Base-by-base conservation (phyloP, 2,113 vertebrate genomes). In the Mormyrus iriodes region DNA sequence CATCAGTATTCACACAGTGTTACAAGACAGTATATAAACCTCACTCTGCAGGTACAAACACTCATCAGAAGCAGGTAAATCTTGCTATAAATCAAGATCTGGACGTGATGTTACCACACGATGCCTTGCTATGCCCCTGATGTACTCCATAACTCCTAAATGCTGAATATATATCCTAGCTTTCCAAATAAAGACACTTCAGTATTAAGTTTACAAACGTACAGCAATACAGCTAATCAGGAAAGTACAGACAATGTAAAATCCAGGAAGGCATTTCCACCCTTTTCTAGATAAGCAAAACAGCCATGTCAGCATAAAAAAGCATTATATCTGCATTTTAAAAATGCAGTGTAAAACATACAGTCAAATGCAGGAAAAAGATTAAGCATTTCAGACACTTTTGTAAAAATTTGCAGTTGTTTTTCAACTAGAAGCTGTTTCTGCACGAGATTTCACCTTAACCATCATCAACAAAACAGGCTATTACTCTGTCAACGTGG, bases 1-100 rank as follows among this genome's bases (percentile, higher is more conserved):
- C 13, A 10, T 39, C 69, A 88, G 65, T 39, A 82, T 53, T 88
- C 89, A 90, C 89, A 90, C 89, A 90, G 48, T 83, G 51, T 8
- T 53, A 48, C 12, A 24, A 44, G 46, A 15, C 87, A 88, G 73
- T 3, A 3, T 17, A 24, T 76, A 76, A 76, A 76, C 31, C 69
- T 35, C 31, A 17, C 13, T 35, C 31, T n/a, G 51, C 48, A 39
- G 27, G 27, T 8, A 86, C 48, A 53, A 73, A 39, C 69, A 73
- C 13, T 39, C 27, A 73, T 39, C 31, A 73, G 13, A 12, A 73
- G 69, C 69, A 73, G 31, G 31, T 0, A 3, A 24, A 35, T 17
- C 31, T 24, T 24, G 24, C 3, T 6, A 39, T 73, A 15, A 65
- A 65, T 10, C 24, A 24, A 21, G 31, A 2, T 73, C 69, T 73